These are phyloP conservation scores for Bathynomus jamesi DNA, from an alignment of 1,140 invertebrate genomes.

Conservation along the genomic window DNA sequence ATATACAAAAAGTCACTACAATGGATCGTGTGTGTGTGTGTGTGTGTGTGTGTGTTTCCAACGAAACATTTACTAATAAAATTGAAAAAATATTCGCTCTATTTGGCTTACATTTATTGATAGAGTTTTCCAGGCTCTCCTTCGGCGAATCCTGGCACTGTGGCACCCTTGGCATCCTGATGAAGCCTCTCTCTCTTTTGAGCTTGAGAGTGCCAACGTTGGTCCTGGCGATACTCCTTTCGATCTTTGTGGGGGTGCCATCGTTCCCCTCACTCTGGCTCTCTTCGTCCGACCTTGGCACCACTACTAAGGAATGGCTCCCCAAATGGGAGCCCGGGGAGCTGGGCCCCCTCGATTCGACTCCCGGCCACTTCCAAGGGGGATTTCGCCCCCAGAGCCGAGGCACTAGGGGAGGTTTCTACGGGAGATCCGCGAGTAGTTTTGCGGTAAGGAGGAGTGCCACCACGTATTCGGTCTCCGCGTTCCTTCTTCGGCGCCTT, in stretches of 20 bases:
- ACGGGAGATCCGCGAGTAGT: not conserved
- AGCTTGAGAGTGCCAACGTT: not conserved
- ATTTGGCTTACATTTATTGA: not conserved
- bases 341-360: not conserved
- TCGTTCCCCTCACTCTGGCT: not conserved
- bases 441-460: not conserved
- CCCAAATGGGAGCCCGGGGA: not conserved
- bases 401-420: not conserved
- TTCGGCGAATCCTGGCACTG: not conserved
- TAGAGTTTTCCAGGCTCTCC: not conserved
- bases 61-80: too few relatives aligned
- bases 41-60: too few relatives aligned
- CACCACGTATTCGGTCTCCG: not conserved
- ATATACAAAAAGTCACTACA: too few relatives aligned
- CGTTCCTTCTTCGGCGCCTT: not conserved
- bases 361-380: not conserved
- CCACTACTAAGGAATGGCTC: not conserved
- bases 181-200: not conserved
- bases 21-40: too few relatives aligned
- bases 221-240: not conserved
- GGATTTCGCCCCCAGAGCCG: not conserved
- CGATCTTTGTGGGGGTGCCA: not conserved
- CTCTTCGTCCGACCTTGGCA: not conserved
- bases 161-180: not conserved
- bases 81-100: too few relatives aligned